phyloP scores from a whole-genome alignment of 2,888 invertebrate species.

The Stenichneumon culpator region DNA sequence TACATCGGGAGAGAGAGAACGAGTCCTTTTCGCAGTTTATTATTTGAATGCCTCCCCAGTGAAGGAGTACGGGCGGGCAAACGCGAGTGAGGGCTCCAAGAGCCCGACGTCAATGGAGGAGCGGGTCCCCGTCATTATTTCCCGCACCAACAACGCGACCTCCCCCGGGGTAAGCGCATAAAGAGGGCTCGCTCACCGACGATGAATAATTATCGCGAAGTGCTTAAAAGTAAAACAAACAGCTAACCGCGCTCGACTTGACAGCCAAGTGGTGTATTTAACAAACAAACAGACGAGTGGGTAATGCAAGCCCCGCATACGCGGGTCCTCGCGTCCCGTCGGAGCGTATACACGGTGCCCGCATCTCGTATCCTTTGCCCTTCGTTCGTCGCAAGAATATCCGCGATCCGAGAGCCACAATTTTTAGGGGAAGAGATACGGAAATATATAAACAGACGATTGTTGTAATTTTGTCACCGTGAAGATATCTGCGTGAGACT shows the following conservation, averaged over 20 bases:
- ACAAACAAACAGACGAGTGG: constrained; percentile 75
- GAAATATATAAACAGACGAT: not conserved
- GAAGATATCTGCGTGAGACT: too few relatives aligned
- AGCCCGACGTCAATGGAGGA: constrained; percentile 77
- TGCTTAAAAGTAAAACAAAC: constrained; percentile 82
- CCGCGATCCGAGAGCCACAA: not conserved
- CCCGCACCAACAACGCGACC: constrained; percentile 59
- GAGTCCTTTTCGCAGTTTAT: constrained; percentile 80
- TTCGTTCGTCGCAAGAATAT: not conserved
- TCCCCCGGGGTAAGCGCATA: constrained; percentile 42
- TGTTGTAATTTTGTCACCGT: not conserved
- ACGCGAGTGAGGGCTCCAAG: constrained; percentile 64
- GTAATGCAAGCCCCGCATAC: constrained; percentile 40
- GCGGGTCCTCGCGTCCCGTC: constrained; percentile 12
- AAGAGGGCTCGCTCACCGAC: constrained; percentile 73
- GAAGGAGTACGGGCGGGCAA: constrained; percentile 59
- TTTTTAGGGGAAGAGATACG: not conserved
- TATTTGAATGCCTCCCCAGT: constrained; percentile 71
- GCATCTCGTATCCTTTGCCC: not conserved
- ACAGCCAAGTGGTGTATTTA: constrained; percentile 81
- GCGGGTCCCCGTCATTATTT: constrained; percentile 76
- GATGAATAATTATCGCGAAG: constrained; percentile 83
- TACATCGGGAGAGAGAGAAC: constrained; percentile 66
- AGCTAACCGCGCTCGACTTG: constrained; percentile 80
- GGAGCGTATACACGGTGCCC: constrained; percentile 16